These are phyloP conservation scores for Rhopalosiphum maidis DNA, from an alignment of 1,140 invertebrate genomes.

Conservation along the genomic window DNA sequence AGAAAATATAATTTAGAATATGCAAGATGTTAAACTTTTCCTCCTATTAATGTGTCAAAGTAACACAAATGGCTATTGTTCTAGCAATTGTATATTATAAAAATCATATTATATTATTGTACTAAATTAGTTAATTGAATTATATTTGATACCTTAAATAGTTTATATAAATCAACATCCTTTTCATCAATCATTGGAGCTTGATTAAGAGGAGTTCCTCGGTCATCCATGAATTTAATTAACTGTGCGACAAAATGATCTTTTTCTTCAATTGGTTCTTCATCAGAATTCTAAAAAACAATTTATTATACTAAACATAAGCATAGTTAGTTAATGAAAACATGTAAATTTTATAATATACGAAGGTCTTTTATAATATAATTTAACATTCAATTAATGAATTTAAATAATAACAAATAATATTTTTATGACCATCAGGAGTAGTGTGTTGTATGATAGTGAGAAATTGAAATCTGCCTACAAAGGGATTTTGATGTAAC, in stretches of 20 bases:
- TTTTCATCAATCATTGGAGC: conserved; percentile 86
- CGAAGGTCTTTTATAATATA: too few species aligned
- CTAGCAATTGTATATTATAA: background rate
- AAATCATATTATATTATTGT: background rate
- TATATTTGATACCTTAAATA: conserved; percentile 71
- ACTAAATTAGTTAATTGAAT: conserved; percentile 8
- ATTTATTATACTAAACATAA: background rate
- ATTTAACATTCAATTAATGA: too few species aligned
- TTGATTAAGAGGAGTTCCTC: conserved; percentile 94
- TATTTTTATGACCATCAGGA: too few species aligned
- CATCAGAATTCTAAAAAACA: conserved; percentile 75
- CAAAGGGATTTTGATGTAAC: too few species aligned
- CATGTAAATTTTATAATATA: background rate
- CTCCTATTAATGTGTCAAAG: background rate
- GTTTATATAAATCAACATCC: conserved; percentile 91
- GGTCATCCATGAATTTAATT: conserved; percentile 98
- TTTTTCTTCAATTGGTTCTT: conserved; percentile 92
- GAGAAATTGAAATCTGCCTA: too few species aligned
- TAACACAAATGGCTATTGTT: background rate
- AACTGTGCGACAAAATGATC: conserved; percentile 96
- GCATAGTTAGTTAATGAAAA: background rate
- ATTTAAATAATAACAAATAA: too few species aligned
- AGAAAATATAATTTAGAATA: background rate
- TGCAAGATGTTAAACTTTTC: background rate
- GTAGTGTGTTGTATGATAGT: too few species aligned